Evolutionary conservation across 1,140 invertebrate genomes (phyloP), one percentile per base, ranked within the genome.

Genomic region (Nylanderia fulva): DNA sequence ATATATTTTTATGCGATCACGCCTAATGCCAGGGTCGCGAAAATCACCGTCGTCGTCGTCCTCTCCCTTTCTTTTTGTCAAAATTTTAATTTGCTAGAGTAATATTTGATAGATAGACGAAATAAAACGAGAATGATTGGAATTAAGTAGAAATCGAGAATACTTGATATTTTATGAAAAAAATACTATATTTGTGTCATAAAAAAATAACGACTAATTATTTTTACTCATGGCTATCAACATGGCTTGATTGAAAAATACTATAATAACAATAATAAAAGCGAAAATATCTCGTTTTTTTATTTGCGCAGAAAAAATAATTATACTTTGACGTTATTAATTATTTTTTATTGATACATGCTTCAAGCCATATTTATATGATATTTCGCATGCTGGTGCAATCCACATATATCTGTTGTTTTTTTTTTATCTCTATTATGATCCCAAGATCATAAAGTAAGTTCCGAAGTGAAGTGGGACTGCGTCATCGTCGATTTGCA

Each of bases 11-110:
- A 84, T 56, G 56, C 58, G 66, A 58, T 24, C 36, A 42, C 68
- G 39, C 13, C 58, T 76, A 84, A 63, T 76, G 42, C 61, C 24
- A 21, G 69, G 48, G 69, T 84, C 71, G 76, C 83, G 72, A 85
- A 76, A 76, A 71, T 33, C 11, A 36, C 60, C n/a, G 42, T 0
- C 9, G 36, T 8, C 33, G 4, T 39, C 13, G 15, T 13, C 42
- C 11, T 45, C 15, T 5, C 11, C 15, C 15, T 5, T 72, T 39
- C 42, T 27, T 52, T 42, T 42, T 24, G 33, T 13, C 66, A 9
- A 42, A 58, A n/a, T 82, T 72, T 21, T 42, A 18, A 27, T 13
- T 1, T 36, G 48, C 15, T 77, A 54, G 18, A 27, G 33, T 45
- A 72, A 39, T 29, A 36, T 24, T 29, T 7, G 36, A n/a, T 39